Evolutionary conservation across 2,888 invertebrate species (phyloP), one percentile per base, ranked within the genome.

Genomic region (Muschampia plurimacula): DNA sequence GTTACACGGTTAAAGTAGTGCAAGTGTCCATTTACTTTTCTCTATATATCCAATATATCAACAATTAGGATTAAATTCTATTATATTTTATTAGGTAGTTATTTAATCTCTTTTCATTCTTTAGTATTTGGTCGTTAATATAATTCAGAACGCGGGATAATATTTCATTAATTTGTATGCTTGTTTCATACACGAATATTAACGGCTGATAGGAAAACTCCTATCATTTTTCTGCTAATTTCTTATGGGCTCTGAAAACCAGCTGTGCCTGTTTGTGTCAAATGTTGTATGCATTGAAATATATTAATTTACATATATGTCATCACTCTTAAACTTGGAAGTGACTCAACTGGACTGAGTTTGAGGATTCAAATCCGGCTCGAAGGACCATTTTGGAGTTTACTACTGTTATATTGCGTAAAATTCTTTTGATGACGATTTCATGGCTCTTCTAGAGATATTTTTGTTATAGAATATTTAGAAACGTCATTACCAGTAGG

Each of bases 11-110:
- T 41, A 6, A 41, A 2, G 5, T 7, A 41, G 41, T 41, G 41
- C 9, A 3, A 41, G 41, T 41, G 9, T 6, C 41, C 41, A 52
- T 52, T 44, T 9, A 12, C 12, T 44, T 52, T 52, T 2, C 8
- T 22, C 15, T 52, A 13, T 1, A 7, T 52, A 22, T 22, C 22
- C 55, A 55, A 22, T 55, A 22, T 55, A 55, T 55, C 55, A 55
- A n/a, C 55, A 22, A 55, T 22, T 55, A 55, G 55, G 22, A 55
- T 55, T 52, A 22, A 55, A 55, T 55, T 22, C 15, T 55, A 55
- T 10, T 55, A 3, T 32, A 55, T 22, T 55, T 52, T 52, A 52
- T 15, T 15, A 52, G 15, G 52, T 52, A 52, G 15, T 9, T 15
- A 52, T 7, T 52, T 52, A 15, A 52, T 15, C 55, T 55, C 28